Evolutionary conservation across 2,797 vertebrate species (phyloP).

Genomic region (Cryptoblepharus egeriae): DNA sequence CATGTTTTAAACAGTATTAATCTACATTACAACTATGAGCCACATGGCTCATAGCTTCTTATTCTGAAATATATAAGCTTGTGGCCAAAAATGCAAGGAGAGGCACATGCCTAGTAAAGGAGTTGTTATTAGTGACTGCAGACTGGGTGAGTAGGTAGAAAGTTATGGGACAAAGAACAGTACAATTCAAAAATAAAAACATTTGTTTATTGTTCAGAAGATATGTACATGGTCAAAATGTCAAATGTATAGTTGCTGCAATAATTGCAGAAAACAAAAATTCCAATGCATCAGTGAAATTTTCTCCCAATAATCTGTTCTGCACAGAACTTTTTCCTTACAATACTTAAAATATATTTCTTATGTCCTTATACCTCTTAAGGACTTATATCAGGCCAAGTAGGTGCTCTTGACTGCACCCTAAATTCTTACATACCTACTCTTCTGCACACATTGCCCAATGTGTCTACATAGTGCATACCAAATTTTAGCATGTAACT

Average conservation of each 20-base stretch:
- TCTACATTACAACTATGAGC: slow-evolving; percentile 26
- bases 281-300: slow-evolving; percentile 66
- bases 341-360: too few relatives aligned
- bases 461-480: too few relatives aligned
- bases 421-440: too few relatives aligned
- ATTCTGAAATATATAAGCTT: slow-evolving; percentile 51
- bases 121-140: slow-evolving; percentile 54
- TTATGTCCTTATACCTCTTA: too few relatives aligned
- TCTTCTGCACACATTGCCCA: too few relatives aligned
- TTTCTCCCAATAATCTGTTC: slow-evolving; percentile 41
- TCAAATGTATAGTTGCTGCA: slow-evolving; percentile 66
- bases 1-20: slow-evolving; percentile 39
- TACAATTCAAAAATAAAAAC: slow-evolving; percentile 50
- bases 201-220: slow-evolving; percentile 71
- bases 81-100: slow-evolving; percentile 54
- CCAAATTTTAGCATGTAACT: too few relatives aligned
- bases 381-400: too few relatives aligned
- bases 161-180: slow-evolving; percentile 65
- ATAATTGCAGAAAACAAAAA: slow-evolving; percentile 59
- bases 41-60: slow-evolving; percentile 41
- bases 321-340: too few relatives aligned
- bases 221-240: slow-evolving; percentile 69
- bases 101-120: slow-evolving; percentile 15
- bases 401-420: too few relatives aligned
- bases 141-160: slow-evolving; percentile 55